A percentile compares a stretch with the other conserved stretches of the same genome.
These are phyloP conservation scores for Dryocosmus kuriphilus DNA, from an alignment of 2,888 invertebrate species.

Conservation along the genomic window DNA sequence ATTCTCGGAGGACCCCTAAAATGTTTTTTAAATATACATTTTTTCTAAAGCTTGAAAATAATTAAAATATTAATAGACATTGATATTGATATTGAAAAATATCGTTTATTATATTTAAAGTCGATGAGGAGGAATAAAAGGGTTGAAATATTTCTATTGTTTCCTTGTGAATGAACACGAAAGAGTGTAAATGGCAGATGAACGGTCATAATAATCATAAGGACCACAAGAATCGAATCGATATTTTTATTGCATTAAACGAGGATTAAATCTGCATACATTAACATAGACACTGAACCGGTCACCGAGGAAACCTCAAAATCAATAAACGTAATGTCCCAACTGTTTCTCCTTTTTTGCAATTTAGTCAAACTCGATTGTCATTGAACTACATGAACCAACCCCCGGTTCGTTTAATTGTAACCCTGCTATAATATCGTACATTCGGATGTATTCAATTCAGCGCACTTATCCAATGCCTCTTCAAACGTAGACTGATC, in stretches of 20 bases:
- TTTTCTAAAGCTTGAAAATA: neutral
- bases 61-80: too few species aligned
- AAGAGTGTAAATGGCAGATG: conserved; percentile 43
- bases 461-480: neutral
- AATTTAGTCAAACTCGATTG: conserved; percentile 49
- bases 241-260: conserved; percentile 46
- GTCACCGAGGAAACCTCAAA: conserved; percentile 45
- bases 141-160: neutral
- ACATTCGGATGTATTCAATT: neutral
- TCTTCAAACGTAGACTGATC: neutral
- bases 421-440: neutral
- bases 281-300: conserved; percentile 48
- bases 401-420: neutral
- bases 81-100: neutral
- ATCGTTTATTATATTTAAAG: neutral
- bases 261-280: conserved; percentile 52
- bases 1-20: neutral
- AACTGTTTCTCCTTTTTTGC: conserved; percentile 44
- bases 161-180: neutral
- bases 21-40: too few species aligned
- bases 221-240: conserved; percentile 45
- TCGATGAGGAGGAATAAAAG: neutral
- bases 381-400: conserved; percentile 38
- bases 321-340: conserved; percentile 55
- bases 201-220: conserved; percentile 44